Percentiles rank a stretch among this genome's conserved stretches.
Evolutionary conservation across 1,140 invertebrate genomes (phyloP).

Genomic region (Trialeurodes vaporariorum): DNA sequence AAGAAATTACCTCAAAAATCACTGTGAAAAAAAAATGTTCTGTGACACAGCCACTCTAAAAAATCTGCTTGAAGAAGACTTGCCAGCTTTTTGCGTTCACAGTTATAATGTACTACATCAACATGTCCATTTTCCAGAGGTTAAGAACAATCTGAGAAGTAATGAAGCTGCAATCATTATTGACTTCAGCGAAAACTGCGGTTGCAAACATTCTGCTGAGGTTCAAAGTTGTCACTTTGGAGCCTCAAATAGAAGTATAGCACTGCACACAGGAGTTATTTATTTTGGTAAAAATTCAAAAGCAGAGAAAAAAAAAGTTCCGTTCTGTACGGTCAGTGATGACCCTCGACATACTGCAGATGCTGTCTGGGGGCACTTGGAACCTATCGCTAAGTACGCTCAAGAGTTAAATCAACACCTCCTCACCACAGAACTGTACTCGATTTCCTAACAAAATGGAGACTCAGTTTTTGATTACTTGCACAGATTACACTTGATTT

Average conservation of each 20-base stretch:
- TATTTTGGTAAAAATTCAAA: constrained; percentile 14
- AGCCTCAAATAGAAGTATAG: constrained; percentile 25
- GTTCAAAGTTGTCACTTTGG: constrained; percentile 31
- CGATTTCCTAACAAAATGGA: too few relatives aligned
- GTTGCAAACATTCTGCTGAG: constrained; percentile 28
- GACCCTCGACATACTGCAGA: constrained; percentile 29
- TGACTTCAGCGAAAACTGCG: constrained; percentile 32
- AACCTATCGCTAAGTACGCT: constrained; percentile 20
- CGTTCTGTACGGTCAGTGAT: constrained; percentile 32
- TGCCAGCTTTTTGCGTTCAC: neutral
- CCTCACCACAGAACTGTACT: too few relatives aligned
- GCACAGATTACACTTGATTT: too few relatives aligned
- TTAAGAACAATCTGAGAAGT: constrained; percentile 25
- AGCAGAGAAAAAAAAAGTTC: constrained; percentile 19
- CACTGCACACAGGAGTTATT: constrained; percentile 32
- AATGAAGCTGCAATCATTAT: constrained; percentile 28
- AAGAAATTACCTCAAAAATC: too few relatives aligned
- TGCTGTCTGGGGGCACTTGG: constrained; percentile 30
- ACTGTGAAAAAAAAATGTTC: neutral
- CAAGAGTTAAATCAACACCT: neutral
- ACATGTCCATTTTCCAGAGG: constrained; percentile 2
- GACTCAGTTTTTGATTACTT: too few relatives aligned
- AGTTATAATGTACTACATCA: neutral
- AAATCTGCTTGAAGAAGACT: neutral
- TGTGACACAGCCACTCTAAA: neutral